Conservation (phyloP, 2,797 vertebrate species). For the Coregonus ussuriensis region DNA sequence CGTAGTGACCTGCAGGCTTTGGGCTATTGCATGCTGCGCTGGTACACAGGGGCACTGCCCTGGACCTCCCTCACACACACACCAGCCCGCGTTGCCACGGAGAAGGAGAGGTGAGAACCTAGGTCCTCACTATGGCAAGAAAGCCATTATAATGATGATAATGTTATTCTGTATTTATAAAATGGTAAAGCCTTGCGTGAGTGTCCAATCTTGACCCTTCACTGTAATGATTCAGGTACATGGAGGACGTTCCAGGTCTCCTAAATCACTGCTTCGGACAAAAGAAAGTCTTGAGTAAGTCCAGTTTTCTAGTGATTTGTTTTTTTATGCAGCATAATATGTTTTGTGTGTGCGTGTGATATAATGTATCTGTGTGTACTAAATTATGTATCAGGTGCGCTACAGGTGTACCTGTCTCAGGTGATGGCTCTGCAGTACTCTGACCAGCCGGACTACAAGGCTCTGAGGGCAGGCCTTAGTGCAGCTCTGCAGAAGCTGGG, state of each 20-base stretch:
- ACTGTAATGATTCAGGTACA: slow-evolving; percentile 55
- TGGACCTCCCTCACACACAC: slow-evolving; percentile 76
- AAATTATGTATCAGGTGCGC: slow-evolving; percentile 54
- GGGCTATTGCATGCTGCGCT: slow-evolving; percentile 90
- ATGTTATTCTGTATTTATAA: not conserved
- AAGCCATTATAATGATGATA: not conserved
- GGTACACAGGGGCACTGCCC: slow-evolving; percentile 84
- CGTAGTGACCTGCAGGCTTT: slow-evolving; percentile 92
- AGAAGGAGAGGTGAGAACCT: slow-evolving; percentile 82
- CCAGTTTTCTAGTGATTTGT: not conserved
- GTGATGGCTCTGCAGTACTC: slow-evolving; percentile 75
- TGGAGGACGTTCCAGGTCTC: slow-evolving; percentile 68
- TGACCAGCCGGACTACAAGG: slow-evolving; percentile 72
- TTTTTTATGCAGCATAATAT: not conserved
- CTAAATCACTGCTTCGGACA: slow-evolving; percentile 71
- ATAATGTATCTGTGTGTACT: not conserved
- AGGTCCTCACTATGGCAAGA: not conserved
- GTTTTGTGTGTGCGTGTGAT: not conserved
- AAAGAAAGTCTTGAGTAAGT: slow-evolving; percentile 70
- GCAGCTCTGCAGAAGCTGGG: slow-evolving; percentile 60
- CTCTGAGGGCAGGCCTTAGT: slow-evolving; percentile 59
- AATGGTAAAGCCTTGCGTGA: not conserved
- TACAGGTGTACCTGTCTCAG: slow-evolving; percentile 66
- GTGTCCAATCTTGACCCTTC: not conserved
- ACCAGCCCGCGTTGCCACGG: slow-evolving; percentile 68